These are phyloP conservation scores for Eupsilia transversa DNA, from an alignment of 2,888 invertebrate species.

Conservation along the genomic window DNA sequence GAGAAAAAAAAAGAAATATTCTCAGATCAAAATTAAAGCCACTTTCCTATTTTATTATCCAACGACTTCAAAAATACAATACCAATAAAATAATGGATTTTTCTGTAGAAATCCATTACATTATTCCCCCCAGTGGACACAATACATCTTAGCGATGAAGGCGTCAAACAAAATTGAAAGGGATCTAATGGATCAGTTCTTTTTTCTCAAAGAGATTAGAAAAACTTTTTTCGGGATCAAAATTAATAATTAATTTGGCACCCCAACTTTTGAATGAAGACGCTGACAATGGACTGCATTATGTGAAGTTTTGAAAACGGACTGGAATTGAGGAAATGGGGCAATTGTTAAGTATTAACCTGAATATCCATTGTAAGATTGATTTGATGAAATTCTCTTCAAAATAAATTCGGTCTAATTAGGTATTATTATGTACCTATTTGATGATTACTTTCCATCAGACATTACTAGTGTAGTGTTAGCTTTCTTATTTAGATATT, in stretches of 20 bases:
- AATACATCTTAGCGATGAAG: constrained; percentile 68
- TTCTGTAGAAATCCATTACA: constrained; percentile 62
- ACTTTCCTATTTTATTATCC: constrained; percentile 24
- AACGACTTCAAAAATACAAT: constrained; percentile 45
- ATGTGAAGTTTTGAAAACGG: constrained; percentile 38
- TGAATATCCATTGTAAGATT: constrained; percentile 5
- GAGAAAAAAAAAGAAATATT: neutral
- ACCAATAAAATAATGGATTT: constrained; percentile 67
- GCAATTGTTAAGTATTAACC: constrained; percentile 24
- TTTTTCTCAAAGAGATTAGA: constrained; percentile 71
- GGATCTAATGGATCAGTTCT: constrained; percentile 76
- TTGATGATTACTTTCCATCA: no score
- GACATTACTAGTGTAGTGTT: no score
- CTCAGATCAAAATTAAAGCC: constrained; percentile 15
- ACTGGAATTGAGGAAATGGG: constrained; percentile 39
- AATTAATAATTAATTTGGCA: constrained; percentile 75
- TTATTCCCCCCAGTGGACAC: constrained; percentile 66
- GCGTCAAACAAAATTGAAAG: constrained; percentile 73
- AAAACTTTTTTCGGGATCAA: constrained; percentile 68
- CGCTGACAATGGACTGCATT: constrained; percentile 59
- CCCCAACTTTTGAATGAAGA: constrained; percentile 63
- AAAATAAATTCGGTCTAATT: neutral
- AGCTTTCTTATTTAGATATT: no score
- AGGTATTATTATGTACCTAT: no score
- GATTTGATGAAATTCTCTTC: neutral